Conservation (phyloP, 2,797 vertebrate species). For the Syngnathus rostellatus region DNA sequence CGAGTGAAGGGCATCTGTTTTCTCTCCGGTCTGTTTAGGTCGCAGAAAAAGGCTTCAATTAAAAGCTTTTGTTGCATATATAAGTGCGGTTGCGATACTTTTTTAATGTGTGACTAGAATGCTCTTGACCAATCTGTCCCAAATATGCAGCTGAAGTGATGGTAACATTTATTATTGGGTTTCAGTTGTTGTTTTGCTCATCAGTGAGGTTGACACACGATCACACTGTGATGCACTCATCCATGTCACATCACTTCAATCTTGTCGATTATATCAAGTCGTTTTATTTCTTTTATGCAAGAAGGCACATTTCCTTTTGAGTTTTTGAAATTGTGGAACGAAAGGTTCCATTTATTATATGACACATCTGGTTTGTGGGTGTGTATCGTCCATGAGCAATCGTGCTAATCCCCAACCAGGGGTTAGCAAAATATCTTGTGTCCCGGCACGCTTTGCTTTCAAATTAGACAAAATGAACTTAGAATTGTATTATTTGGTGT, state of each 20-base stretch:
- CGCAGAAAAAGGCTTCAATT: neutral
- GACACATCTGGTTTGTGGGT: neutral
- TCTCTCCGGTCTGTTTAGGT: slow-evolving; percentile 1
- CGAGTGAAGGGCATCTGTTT: slow-evolving; percentile 7
- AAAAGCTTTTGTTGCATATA: neutral
- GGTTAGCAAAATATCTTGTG: neutral
- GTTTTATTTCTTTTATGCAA: neutral
- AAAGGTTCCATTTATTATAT: neutral
- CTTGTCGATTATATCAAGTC: neutral
- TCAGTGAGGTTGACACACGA: neutral
- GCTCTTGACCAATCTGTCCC: neutral
- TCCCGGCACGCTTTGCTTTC: neutral
- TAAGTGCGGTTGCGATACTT: neutral
- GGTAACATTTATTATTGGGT: neutral
- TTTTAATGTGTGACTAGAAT: neutral
- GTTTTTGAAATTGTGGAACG: neutral
- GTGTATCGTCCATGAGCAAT: neutral
- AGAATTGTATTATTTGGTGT: neutral
- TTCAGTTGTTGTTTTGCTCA: too few species aligned
- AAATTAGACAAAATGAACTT: neutral
- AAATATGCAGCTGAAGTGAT: neutral
- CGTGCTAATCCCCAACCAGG: neutral
- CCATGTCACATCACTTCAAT: neutral
- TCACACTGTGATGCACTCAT: neutral
- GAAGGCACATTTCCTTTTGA: neutral